Percentiles rank a stretch among this genome's conserved stretches.
Evolutionary conservation across 2,888 invertebrate genomes (phyloP).

Genomic region (Folsomia manolachei): DNA sequence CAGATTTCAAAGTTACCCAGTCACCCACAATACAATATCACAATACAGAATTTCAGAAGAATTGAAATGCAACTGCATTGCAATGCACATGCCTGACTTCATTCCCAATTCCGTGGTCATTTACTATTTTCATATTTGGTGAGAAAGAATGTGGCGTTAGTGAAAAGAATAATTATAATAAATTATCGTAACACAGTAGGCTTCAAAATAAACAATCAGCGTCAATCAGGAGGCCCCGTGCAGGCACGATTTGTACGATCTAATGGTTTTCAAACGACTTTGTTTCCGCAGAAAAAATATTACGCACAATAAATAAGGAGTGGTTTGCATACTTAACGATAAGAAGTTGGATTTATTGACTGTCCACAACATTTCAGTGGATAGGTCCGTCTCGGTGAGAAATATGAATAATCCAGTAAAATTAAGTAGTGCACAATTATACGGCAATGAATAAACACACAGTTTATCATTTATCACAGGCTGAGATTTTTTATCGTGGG

Average conservation of each 20-base stretch:
- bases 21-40: too few species aligned
- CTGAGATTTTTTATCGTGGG: background rate
- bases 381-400: too few species aligned
- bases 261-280: background rate
- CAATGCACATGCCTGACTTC: background rate
- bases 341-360: background rate
- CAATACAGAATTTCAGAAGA: too few species aligned
- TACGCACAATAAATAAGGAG: background rate
- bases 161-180: constrained; percentile 7
- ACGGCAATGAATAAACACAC: too few species aligned
- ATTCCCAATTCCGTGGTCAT: too few species aligned
- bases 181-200: constrained; percentile 12
- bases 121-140: background rate
- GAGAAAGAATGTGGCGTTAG: constrained; percentile 8
- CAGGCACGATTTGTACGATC: background rate
- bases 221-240: background rate
- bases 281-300: background rate
- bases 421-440: too few species aligned
- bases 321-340: too few species aligned
- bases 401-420: too few species aligned
- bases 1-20: background rate
- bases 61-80: too few species aligned
- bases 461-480: background rate
- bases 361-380: background rate
- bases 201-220: constrained; percentile 6